Percentiles rank a stretch among this genome's conserved stretches.
Evolutionary conservation across 2,797 vertebrate species (phyloP).

Genomic region (Poeciliopsis gracilis): DNA sequence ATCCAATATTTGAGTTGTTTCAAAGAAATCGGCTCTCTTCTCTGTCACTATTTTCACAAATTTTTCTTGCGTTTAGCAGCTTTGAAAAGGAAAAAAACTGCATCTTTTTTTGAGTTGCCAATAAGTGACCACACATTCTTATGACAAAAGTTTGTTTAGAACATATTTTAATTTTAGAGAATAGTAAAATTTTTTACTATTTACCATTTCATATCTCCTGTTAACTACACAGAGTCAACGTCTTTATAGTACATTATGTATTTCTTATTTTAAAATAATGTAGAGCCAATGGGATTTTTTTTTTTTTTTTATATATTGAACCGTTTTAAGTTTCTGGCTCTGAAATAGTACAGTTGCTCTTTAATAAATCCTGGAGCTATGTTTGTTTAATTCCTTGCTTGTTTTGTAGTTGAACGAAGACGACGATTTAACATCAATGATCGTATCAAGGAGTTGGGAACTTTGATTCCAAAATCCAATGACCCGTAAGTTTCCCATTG

Average conservation of each 20-base stretch:
- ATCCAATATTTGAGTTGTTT: neutral
- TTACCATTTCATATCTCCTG: neutral
- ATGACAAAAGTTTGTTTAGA: neutral
- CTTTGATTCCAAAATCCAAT: conserved; percentile 97
- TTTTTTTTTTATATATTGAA: neutral
- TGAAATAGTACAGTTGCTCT: neutral
- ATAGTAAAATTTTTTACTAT: too few relatives aligned
- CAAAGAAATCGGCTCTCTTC: neutral
- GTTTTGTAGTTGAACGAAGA: conserved; percentile 90
- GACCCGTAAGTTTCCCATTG: conserved; percentile 90
- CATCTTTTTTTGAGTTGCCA: neutral
- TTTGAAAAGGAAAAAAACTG: neutral
- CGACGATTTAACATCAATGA: conserved; percentile 99
- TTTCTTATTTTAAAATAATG: neutral
- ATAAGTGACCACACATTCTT: neutral
- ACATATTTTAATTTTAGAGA: neutral
- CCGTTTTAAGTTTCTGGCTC: neutral
- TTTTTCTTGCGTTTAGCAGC: neutral
- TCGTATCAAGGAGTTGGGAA: conserved; percentile 97
- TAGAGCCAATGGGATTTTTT: neutral
- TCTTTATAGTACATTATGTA: neutral
- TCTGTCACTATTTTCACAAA: neutral
- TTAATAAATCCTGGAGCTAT: neutral
- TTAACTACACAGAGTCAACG: neutral
- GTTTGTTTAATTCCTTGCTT: conserved; percentile 40